Evolutionary conservation across 2,797 vertebrate genomes (phyloP), one percentile per base, ranked within the genome.

Genomic region (Poeciliopsis paucimaculata): DNA sequence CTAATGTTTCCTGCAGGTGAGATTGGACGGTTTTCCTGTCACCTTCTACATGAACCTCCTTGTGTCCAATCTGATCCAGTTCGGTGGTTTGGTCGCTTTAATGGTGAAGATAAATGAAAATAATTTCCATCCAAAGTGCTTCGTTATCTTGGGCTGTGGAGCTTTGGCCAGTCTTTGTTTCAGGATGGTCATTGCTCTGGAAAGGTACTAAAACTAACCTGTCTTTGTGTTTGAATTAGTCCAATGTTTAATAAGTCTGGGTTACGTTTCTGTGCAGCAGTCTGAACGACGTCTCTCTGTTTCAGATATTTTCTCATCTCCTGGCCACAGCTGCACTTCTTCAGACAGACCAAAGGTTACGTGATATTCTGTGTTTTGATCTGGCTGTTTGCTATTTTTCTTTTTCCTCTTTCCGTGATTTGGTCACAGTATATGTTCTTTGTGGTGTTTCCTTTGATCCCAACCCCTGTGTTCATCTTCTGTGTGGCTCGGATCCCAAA

Each of bases 271-370:
- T 18, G 20, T 34, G 11, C 15, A 68, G 12, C 18, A 55, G 53
- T n/a, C 53, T 57, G 3, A 78, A 1, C 23, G 0, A 0, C 28
- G n/a, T 16, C 10, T 70, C 41, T 39, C 23, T 36, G 46, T 76
- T 80, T 64, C 73, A 80, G 78, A 41, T 80, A 53, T 70, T 71
- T 75, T 49, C 31, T 80, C 31, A 49, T 80, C 73, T 46, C 73
- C 64, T 57, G 23, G 64, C 78, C 78, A 39, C n/a, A 43, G 57
- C 46, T 79, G 23, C 23, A 57, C 41, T 75, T 66, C 73, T 76
- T 75, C 26, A 80, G 73, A 71, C 73, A 75, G 12, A 60, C 51
- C 16, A 31, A 47, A 26, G 18, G 36, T 43, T 45, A 34, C 73
- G 4, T 74, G 46, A 2, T 74, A 0, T 12, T 49, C n/a, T n/a